These are phyloP conservation scores for Hippocampus comes DNA, from an alignment of 2,113 vertebrate genomes.

Conservation along the genomic window DNA sequence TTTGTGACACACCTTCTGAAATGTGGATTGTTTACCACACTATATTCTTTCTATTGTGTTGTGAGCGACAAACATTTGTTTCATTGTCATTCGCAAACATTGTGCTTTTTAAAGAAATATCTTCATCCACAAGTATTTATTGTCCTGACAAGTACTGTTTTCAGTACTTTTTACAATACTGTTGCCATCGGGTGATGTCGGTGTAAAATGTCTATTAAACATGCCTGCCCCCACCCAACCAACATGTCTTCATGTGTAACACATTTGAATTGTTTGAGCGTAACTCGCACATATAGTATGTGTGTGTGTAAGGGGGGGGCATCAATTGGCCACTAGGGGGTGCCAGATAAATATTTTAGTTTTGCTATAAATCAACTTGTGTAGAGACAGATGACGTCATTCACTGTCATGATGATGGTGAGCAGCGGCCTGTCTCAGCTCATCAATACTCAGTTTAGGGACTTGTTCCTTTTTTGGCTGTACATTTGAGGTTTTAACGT, in stretches of 20 bases:
- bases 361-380: not conserved
- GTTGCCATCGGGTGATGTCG: not conserved
- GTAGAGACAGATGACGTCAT: too few relatives aligned
- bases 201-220: too few relatives aligned
- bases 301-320: not conserved
- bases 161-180: not conserved
- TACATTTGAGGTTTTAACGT: too few relatives aligned
- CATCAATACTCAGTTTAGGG: too few relatives aligned
- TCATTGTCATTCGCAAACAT: not conserved
- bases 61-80: not conserved
- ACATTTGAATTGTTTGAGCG: too few relatives aligned
- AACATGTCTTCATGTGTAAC: too few relatives aligned
- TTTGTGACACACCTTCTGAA: not conserved
- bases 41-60: not conserved
- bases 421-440: too few relatives aligned
- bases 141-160: too few relatives aligned
- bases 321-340: conserved; percentile 30
- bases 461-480: too few relatives aligned
- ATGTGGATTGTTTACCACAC: not conserved
- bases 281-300: too few relatives aligned
- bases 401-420: too few relatives aligned
- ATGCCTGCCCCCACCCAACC: too few relatives aligned
- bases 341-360: conserved; percentile 2
- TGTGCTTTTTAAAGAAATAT: not conserved
- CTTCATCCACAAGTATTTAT: not conserved